Conservation (phyloP, 2,888 invertebrate species). For the Stenodera caucasica region DNA sequence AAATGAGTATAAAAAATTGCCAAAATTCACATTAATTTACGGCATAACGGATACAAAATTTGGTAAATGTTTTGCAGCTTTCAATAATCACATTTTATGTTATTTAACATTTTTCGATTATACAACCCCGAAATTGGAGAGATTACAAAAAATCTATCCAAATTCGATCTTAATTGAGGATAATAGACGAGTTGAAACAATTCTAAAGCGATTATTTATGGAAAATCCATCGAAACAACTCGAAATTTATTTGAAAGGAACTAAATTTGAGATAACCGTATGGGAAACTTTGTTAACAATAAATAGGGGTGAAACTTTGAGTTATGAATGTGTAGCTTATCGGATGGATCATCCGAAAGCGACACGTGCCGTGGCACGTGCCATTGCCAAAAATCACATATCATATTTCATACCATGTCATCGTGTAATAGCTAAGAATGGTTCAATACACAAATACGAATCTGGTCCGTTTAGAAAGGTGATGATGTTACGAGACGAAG, state of each 20-base stretch:
- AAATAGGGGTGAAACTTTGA: constrained; percentile 44
- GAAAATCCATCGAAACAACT: constrained; percentile 22
- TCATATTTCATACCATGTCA: constrained; percentile 52
- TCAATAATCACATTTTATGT: constrained; percentile 15
- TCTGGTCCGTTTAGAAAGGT: constrained; percentile 47
- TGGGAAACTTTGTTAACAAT: constrained; percentile 48
- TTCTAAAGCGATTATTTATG: not conserved
- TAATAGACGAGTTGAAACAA: not conserved
- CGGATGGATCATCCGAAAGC: constrained; percentile 48
- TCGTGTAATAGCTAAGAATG: constrained; percentile 48
- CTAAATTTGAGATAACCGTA: constrained; percentile 47
- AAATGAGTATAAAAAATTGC: constrained; percentile 11
- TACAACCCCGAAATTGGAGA: constrained; percentile 3
- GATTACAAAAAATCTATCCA: constrained; percentile 11
- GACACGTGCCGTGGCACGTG: constrained; percentile 50
- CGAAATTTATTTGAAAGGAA: constrained; percentile 45
- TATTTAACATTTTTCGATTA: constrained; percentile 17
- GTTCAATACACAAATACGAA: constrained; percentile 45
- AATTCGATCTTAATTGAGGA: constrained; percentile 6
- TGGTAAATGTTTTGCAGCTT: constrained; percentile 16
- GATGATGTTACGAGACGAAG: constrained; percentile 45
- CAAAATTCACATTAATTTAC: constrained; percentile 13
- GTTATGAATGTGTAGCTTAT: constrained; percentile 48
- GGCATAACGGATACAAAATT: constrained; percentile 12
- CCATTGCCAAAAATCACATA: constrained; percentile 50